Evolutionary conservation across 2,113 vertebrate genomes (phyloP), one percentile per base, ranked within the genome.

Genomic region (Gymnorhina tibicen): DNA sequence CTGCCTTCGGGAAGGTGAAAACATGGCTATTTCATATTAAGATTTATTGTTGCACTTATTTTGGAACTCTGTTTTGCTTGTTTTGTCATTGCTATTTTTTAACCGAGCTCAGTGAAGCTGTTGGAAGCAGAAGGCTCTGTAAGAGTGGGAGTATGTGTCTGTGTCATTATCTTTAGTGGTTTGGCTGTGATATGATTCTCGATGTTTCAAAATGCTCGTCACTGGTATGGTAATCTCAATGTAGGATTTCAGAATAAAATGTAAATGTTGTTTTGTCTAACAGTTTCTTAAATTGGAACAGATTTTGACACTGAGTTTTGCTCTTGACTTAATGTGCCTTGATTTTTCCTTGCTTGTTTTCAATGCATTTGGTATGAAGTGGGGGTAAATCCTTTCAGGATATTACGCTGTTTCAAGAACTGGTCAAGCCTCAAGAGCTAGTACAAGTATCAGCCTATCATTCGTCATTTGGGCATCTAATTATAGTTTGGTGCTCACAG

Each of bases 181-280:
- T 88, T 91, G 94, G 39, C 91, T 85, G 87, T 30, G 72, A 16
- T 58, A n/a, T 0, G 77, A 58, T 76, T 94, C 70, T 95, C 2
- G 0, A 20, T 85, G 91, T 89, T 92, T 87, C 90, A 80, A 50
- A 93, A 49, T 37, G 74, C 69, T 86, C 9, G 0, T 88, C 67
- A 3, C 44, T 76, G 62, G 12, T 53, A 37, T 10, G 32, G 53
- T 69, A 64, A 87, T 90, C 37, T 58, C 26, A 46, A 35, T 42
- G 46, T 24, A 87, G 72, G 32, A 33, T 93, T 95, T 87, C 41
- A 33, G 81, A 77, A 91, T 90, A 91, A 96, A 95, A 80, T 46
- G 46, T 42, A 62, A 85, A 35, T 85, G 35, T 44, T 78, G 53
- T 91, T 87, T 91, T 87, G 81, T 53, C 89, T 73, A 76, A 75